Evolutionary conservation across 2,797 vertebrate genomes (phyloP).

Genomic region (Avahi laniger): DNA sequence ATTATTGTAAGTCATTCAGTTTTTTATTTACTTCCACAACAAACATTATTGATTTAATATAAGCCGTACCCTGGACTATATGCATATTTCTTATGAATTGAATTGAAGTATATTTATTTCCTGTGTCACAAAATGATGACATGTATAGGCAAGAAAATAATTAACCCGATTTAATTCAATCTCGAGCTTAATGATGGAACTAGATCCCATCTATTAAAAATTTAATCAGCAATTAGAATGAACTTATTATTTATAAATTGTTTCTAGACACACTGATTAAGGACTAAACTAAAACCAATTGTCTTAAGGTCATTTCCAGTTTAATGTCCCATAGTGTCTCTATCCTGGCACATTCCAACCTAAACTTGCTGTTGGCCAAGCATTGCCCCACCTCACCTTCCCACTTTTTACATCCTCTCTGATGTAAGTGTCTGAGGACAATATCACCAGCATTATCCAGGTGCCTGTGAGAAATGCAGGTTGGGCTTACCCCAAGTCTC

Average conservation of each 20-base stretch:
- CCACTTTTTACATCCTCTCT: not conserved
- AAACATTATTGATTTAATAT: not conserved
- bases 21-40: not conserved
- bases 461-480: not conserved
- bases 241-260: not conserved
- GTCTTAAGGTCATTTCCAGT: not conserved
- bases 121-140: too few relatives aligned
- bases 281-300: not conserved
- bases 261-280: not conserved
- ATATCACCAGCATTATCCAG: not conserved
- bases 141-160: too few relatives aligned
- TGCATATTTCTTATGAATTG: not conserved
- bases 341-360: not conserved
- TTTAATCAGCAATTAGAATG: not conserved
- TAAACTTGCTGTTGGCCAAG: not conserved
- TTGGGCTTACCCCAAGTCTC: not conserved
- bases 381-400: rapidly evolving
- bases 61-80: not conserved
- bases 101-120: too few relatives aligned
- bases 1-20: not conserved
- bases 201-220: not conserved
- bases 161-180: not conserved
- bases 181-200: not conserved
- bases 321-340: not conserved
- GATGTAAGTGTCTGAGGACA: not conserved